These are phyloP conservation scores for Peribatodes rhomboidaria DNA, from an alignment of 2,888 invertebrate genomes.

Conservation along the genomic window DNA sequence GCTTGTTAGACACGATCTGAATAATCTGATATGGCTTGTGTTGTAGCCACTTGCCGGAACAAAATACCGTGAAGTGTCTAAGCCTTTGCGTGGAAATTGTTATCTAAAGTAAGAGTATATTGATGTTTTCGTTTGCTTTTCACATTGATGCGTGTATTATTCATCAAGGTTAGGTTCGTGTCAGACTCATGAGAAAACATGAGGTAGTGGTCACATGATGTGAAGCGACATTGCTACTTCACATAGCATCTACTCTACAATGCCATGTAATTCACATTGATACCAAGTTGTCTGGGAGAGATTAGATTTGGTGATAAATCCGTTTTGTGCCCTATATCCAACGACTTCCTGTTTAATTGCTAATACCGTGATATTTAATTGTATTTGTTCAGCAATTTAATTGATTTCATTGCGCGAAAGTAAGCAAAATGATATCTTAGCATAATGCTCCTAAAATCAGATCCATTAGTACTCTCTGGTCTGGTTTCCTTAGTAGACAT, in stretches of 20 bases:
- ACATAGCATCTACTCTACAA: background rate
- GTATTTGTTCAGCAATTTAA: background rate
- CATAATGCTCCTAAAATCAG: background rate
- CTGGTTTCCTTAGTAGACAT: background rate
- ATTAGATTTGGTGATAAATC: no score
- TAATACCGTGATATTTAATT: background rate
- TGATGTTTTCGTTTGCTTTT: background rate
- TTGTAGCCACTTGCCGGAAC: constrained; percentile 16
- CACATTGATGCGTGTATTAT: background rate
- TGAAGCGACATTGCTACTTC: background rate
- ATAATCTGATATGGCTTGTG: constrained; percentile 32
- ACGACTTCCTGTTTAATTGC: no score
- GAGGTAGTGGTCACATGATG: background rate
- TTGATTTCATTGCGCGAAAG: no score
- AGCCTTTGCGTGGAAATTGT: background rate
- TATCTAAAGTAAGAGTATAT: background rate
- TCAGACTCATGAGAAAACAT: background rate
- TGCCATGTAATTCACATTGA: background rate
- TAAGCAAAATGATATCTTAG: no score
- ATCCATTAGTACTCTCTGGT: background rate
- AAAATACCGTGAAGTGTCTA: constrained; percentile 10
- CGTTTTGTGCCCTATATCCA: no score
- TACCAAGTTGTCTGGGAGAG: no score
- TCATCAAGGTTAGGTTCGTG: background rate
- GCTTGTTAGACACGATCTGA: constrained; percentile 35